Base-by-base conservation (phyloP, 1,140 invertebrate species). In the Orius insidiosus region DNA sequence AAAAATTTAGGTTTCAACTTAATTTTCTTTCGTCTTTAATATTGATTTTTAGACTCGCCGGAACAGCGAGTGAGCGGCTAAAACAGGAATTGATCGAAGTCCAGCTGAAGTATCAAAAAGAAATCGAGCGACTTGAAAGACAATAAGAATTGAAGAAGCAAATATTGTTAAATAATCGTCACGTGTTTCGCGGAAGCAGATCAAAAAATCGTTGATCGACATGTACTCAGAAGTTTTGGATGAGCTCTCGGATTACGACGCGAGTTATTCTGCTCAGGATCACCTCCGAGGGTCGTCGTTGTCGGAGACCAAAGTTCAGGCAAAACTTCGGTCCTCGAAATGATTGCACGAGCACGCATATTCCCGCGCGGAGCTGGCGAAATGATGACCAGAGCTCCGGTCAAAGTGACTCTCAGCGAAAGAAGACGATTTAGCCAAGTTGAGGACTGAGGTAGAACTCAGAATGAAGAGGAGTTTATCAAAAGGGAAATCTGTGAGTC, bases 221-320 rank as follows among this genome's bases (percentile, higher is more conserved):
- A 95, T 98, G 90, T 99, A 98, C 64, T 96, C 89, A 15, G 88
- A 98, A 52, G 92, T 98, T n/a, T 61, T 99, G 46, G 95, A 98
- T 68, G 90, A 98, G 64, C 66, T 99, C 7, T 79, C 75, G 34
- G 88, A 87, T 52, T 96, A 87, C 63, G 88, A 92, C 60, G 78
- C 75, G 50, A 76, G 79, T 49, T 95, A 96, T 60, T 88, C 85
- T 46, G 88, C 86, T 47, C 84, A 93, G 45, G 95, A 98, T 68
- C 87, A 98, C 62, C 68, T 99, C 47, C 96, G 0, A 71, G 94
- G 53, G 90, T 99, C 33, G 90, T 99, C 37, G 96, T 99, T n/a
- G 92, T 99, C 13, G 96, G 96, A 0, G 96, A 99, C 69, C 96
- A 98, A 68, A 96, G 90, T 62, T 89, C 94, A 24, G 96, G 96